Evolutionary conservation across 2,113 vertebrate species (phyloP).

Genomic region (Anhinga anhinga): DNA sequence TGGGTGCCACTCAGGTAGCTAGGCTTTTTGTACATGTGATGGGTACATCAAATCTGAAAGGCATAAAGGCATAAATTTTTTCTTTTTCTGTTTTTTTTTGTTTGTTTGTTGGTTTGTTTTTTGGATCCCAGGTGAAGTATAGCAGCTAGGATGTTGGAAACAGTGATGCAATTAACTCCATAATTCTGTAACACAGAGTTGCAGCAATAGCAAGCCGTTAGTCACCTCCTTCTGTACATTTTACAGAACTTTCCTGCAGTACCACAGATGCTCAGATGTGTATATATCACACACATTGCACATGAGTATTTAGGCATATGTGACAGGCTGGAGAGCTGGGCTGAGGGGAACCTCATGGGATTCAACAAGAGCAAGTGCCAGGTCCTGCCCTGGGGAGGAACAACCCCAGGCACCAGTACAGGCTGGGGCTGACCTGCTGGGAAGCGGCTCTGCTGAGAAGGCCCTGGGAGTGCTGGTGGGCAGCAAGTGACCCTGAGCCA

Average conservation of each 20-base stretch:
- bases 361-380: no score
- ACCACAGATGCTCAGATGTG: background rate
- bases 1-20: background rate
- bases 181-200: background rate
- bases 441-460: no score
- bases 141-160: background rate
- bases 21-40: background rate
- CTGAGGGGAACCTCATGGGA: no score
- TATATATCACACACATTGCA: background rate
- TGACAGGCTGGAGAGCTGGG: no score
- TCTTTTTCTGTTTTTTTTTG: rapidly evolving
- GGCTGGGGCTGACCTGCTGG: no score
- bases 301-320: rapidly evolving
- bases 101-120: background rate
- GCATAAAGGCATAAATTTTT: rapidly evolving
- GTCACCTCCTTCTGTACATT: background rate
- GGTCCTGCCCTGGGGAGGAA: no score
- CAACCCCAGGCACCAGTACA: no score
- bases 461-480: no score
- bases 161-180: background rate
- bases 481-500: no score
- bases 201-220: background rate
- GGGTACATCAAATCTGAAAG: background rate
- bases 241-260: background rate
- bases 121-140: background rate